Evolutionary conservation across 2,888 invertebrate species (phyloP), one percentile per base, ranked within the genome.

Genomic region (Mycalesis mineus): DNA sequence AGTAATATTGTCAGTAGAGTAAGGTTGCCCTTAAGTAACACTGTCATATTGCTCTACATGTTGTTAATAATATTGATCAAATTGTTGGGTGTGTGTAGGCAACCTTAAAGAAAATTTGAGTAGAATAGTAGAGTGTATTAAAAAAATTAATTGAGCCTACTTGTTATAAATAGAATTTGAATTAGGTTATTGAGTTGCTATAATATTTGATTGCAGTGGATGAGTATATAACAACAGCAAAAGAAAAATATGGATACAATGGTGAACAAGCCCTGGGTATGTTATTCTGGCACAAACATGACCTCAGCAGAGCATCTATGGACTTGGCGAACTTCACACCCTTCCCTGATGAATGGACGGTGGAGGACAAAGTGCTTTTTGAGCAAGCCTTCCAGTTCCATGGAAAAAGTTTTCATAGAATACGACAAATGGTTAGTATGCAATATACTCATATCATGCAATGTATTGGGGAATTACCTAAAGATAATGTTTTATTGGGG

Each of bases 381-480:
- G 98, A 99, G 78, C 98, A 98, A 85, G 98, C 98, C 37, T 98
- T 98, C 83, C 97, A 97, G 77, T 98, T 98, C 80, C 98, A 98
- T 84, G 98, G 98, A 49, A 99, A 99, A 91, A 97, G 97, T 83
- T 99, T 99, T 90, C 96, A 98, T 78, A 93, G 97, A 77, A 98
- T 99, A 81, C 91, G 97, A 68, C 98, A 98, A 92, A 98, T 99
- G 98, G 98, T 98, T 91, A 84, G 80, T 72, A 11, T 36, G 4
- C 33, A 33, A 33, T 33, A 7, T 29, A 29, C 4, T 29, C 7
- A 6, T 29, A 6, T 29, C 29, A 33, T 2, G 1, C 33, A 33
- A 9, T 33, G 33, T 36, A 1, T 36, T 9, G 4, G 36, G 33
- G 33, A 33, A 33, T 33, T 5, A 33, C 33, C 7, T n/a, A n/a